Percentiles rank a stretch among this genome's conserved stretches.
phyloP scores from a whole-genome alignment of 2,888 invertebrate genomes.

The Slavum lentiscoides region DNA sequence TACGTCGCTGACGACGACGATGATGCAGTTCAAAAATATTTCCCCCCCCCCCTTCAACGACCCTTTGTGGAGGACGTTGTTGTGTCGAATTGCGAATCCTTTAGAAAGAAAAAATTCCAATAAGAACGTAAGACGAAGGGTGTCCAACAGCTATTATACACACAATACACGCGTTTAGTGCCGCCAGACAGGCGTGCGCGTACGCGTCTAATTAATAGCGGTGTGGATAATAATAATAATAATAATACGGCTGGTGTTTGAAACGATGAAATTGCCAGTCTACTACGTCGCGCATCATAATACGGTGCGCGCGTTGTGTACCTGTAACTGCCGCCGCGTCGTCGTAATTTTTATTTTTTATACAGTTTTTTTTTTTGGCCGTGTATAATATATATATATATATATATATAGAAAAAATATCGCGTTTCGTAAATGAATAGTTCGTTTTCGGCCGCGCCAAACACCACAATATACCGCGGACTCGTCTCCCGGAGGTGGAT shows the following conservation, averaged over 20 bases:
- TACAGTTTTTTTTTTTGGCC: too few relatives aligned
- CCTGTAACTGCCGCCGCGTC: too few relatives aligned
- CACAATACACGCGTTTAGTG: too few relatives aligned
- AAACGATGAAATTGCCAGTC: slow-evolving; percentile 6
- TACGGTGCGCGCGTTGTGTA: too few relatives aligned
- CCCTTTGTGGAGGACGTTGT: too few relatives aligned
- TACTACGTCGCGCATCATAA: background rate
- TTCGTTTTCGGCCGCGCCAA: slow-evolving; percentile 22
- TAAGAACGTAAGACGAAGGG: background rate
- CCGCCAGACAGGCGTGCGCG: background rate
- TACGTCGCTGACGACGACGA: too few relatives aligned
- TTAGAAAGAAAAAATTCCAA: background rate
- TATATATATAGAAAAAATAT: background rate
- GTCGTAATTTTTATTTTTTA: too few relatives aligned
- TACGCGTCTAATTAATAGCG: slow-evolving; percentile 32
- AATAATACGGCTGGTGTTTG: background rate
- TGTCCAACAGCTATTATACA: background rate
- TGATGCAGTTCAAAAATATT: too few relatives aligned
- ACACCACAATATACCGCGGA: background rate
- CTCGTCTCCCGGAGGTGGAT: background rate
- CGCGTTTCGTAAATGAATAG: slow-evolving; percentile 33
- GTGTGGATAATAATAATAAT: background rate
- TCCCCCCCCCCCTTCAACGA: too few relatives aligned
- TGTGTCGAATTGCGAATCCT: slow-evolving; percentile 27
- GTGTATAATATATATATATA: background rate